These are phyloP conservation scores for Gnathonemus echidnorhynchus DNA, from an alignment of 2,113 vertebrate genomes.

Conservation along the genomic window DNA sequence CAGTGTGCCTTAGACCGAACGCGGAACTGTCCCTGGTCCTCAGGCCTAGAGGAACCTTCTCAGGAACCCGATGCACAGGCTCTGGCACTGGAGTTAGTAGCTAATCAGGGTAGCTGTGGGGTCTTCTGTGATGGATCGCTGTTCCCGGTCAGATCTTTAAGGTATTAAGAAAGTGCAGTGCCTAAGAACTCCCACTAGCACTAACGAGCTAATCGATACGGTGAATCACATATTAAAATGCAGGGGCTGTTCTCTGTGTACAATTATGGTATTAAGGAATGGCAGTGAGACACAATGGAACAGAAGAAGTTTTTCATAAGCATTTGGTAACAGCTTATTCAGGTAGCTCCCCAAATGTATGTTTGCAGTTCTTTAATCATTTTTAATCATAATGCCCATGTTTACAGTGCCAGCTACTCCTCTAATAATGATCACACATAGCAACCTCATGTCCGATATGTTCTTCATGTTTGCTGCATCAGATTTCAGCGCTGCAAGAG, in stretches of 20 bases:
- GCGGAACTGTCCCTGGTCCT: not conserved
- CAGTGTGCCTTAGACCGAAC: not conserved
- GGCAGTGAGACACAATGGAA: not conserved
- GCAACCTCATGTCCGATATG: not conserved
- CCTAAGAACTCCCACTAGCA: not conserved
- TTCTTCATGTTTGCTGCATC: not conserved
- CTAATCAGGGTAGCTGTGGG: not conserved
- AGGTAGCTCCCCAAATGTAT: not conserved
- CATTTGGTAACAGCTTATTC: not conserved
- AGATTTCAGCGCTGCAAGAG: not conserved
- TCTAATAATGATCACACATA: not conserved
- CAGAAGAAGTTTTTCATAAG: not conserved
- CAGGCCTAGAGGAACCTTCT: not conserved
- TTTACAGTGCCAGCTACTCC: not conserved
- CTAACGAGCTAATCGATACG: not conserved
- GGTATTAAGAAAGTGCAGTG: not conserved
- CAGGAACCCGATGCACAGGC: not conserved
- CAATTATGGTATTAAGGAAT: not conserved
- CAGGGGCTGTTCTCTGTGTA: not conserved
- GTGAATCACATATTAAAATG: not conserved
- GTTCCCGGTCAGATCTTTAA: not conserved
- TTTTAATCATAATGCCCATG: not conserved
- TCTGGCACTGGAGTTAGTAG: not conserved
- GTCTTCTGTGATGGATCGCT: not conserved
- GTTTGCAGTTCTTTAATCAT: not conserved